A percentile compares a stretch with the other conserved stretches of the same genome.
Evolutionary conservation across 2,113 vertebrate genomes (phyloP).

Genomic region (Petaurus breviceps): DNA sequence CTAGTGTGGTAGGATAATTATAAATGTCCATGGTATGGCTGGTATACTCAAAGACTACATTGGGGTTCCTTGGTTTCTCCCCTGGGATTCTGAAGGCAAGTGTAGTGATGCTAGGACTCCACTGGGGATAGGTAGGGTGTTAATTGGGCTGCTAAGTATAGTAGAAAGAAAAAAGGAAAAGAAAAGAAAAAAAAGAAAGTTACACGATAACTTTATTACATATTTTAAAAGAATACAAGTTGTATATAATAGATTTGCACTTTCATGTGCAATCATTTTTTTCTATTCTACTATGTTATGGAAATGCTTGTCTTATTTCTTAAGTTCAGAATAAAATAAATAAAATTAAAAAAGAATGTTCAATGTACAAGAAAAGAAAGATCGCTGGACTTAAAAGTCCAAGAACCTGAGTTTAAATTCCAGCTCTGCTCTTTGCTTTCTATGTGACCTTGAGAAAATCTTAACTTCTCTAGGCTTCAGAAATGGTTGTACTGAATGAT

Average conservation of each 20-base stretch:
- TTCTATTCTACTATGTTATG: background rate
- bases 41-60: too few relatives aligned
- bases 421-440: background rate
- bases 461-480: background rate
- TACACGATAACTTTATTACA: background rate
- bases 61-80: background rate
- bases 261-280: background rate
- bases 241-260: background rate
- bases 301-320: background rate
- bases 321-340: background rate
- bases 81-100: background rate
- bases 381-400: background rate
- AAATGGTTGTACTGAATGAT: background rate
- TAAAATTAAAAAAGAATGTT: background rate
- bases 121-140: background rate
- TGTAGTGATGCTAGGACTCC: background rate
- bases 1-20: background rate
- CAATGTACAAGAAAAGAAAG: background rate
- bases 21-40: background rate
- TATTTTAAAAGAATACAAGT: background rate
- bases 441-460: background rate
- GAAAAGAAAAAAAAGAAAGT: background rate
- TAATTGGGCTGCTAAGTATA: background rate
- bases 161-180: background rate
- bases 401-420: background rate